These are phyloP conservation scores for Cisticola juncidis DNA, from an alignment of 2,113 vertebrate species.

Conservation along the genomic window DNA sequence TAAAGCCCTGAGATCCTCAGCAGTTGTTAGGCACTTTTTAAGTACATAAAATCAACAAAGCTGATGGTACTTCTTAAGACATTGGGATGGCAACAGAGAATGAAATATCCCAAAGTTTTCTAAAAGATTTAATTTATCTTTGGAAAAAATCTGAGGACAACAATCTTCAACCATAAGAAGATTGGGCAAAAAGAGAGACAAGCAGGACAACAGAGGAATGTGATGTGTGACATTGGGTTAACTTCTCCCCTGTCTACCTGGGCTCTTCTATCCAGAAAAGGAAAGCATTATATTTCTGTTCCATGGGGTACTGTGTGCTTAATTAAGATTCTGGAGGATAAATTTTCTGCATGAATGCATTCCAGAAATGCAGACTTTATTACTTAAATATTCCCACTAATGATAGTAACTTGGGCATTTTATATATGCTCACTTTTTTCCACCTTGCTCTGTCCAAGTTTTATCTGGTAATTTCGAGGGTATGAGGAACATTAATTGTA, in stretches of 20 bases:
- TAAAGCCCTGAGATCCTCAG: background rate
- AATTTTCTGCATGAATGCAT: slow-evolving; percentile 48
- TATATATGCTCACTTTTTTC: slow-evolving; percentile 16
- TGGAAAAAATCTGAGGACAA: background rate
- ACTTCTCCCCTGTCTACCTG: background rate
- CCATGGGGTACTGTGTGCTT: background rate
- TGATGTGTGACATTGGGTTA: background rate
- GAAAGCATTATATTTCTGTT: slow-evolving; percentile 1
- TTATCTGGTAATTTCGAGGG: slow-evolving; percentile 34
- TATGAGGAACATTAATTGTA: background rate
- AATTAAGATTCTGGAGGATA: slow-evolving; percentile 52
- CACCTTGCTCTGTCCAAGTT: slow-evolving; percentile 5
- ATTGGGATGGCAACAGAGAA: background rate
- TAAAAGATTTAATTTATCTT: background rate
- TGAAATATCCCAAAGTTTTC: background rate
- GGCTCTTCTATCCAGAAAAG: background rate
- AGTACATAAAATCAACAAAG: background rate
- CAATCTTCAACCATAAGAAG: background rate
- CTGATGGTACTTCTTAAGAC: background rate
- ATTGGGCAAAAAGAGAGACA: background rate
- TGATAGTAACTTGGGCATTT: slow-evolving; percentile 25
- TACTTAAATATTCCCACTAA: slow-evolving; percentile 53
- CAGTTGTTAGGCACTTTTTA: background rate
- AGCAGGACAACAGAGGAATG: background rate
- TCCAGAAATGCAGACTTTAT: slow-evolving; percentile 30